These are phyloP conservation scores for Coluber constrictor DNA, from an alignment of 2,797 vertebrate genomes.

Conservation along the genomic window DNA sequence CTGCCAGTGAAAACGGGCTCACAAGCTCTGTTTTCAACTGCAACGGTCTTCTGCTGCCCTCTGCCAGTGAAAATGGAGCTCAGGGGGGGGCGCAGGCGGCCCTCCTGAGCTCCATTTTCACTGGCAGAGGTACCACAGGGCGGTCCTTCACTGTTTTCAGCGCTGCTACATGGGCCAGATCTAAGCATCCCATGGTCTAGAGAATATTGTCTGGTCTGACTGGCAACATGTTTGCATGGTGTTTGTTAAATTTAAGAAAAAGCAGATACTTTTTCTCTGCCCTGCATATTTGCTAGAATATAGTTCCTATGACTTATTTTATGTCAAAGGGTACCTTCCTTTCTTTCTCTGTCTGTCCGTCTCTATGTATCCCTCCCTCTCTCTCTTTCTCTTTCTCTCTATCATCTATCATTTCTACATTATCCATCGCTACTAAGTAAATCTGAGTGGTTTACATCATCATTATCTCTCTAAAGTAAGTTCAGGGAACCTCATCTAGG, in stretches of 20 bases:
- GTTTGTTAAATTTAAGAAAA: not conserved
- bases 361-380: too few species aligned
- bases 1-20: too few species aligned
- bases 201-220: not conserved
- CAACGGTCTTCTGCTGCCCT: too few species aligned
- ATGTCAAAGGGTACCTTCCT: not conserved
- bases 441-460: not conserved
- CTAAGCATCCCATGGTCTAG: not conserved
- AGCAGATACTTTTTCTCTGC: not conserved
- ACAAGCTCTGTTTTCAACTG: too few species aligned
- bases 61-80: too few species aligned
- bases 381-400: too few species aligned
- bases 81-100: accelerated
- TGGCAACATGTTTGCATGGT: not conserved
- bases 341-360: not conserved
- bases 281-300: not conserved
- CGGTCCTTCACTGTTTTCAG: too few species aligned
- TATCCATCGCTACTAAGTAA: not conserved
- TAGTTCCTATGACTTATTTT: not conserved
- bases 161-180: too few species aligned
- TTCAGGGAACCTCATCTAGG: not conserved
- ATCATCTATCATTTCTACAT: not conserved
- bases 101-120: too few species aligned
- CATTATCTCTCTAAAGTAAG: not conserved
- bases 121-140: too few species aligned